Base-by-base conservation (phyloP, 2,888 invertebrate genomes). In the Hirtodrosophila alboralis region DNA sequence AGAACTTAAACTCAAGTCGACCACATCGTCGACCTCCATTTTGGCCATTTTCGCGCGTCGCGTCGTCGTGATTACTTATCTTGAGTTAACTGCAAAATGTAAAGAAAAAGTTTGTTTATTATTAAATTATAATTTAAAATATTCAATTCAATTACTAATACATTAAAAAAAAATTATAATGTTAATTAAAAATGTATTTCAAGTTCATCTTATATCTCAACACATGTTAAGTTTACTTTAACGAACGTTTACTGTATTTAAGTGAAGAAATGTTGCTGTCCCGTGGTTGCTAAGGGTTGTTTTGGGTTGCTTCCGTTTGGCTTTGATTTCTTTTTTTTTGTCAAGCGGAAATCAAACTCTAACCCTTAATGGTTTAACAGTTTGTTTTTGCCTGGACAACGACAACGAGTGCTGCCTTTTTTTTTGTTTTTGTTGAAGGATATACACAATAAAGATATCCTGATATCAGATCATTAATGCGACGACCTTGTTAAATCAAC, bases 21-120 rank as follows among this genome's bases (percentile, higher is more conserved):
- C 96, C 76, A 96, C 96, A 88, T 96, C 96, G 92, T 96, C 96
- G 90, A 96, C 94, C 91, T 96, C 96, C 96, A 96, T 96, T 92
- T 93, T 94, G 89, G 93, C 93, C 93, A 91, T 90, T 81, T 88
- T 88, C 71, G 86, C 84, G 67, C 84, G 81, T 80, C 88, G 88
- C 80, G 88, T 86, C 89, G 88, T 89, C 78, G 86, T 88, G 86
- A 59, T 86, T 78, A 49, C 57, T 67, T 75, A 77, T 86, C 52
- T 77, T 84, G 74, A 59, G 58, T 59, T 65, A 83, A 81, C 90
- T 90, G 81, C 16, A 86, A 88, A 38, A n/a, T n/a, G n/a, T 23
- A 23, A 8, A 23, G 23, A 23, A 23, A 23, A 8, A 2, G 23
- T 23, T 23, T 7, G 23, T 23, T 23, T n/a, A n/a, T n/a, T n/a